Evolutionary conservation across 2,113 vertebrate species (phyloP), one percentile per base, ranked within the genome.

Genomic region (Hippolais icterina): DNA sequence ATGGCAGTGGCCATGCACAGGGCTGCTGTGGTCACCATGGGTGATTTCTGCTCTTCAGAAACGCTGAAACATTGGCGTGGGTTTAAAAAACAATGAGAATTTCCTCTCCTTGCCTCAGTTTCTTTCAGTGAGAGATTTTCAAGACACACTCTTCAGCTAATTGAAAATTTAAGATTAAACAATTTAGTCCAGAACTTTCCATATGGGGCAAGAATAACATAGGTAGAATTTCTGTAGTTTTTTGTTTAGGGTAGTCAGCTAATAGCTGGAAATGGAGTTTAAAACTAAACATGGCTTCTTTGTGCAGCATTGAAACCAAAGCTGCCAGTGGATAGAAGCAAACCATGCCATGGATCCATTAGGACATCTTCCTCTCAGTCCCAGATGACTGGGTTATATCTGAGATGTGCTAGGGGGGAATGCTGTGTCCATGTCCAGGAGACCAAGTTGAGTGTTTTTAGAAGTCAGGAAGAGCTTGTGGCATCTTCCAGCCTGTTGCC

Each of bases 331-430:
- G 41, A 14, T 29, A 44, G 71, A 21, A 14, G 9, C 17, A 4
- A 2, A 42, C 37, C 28, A 6, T 42, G 44, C 41, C 25, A 13
- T 0, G 0, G 15, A 13, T 64, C 50, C 28, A 1, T 49, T 35
- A 8, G 69, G 42, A 61, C 10, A 12, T 24, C 22, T 42, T 52
- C 49, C n/a, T 42, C 20, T 65, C 31, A 11, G 6, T 21, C n/a
- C 47, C 41, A 12, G 1, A 1, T 41, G 16, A 2, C 6, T 29
- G 90, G 15, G 6, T 15, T 56, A 0, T 42, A 1, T 5, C 23
- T 50, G 68, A 31, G 76, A 12, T 4, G 11, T 63, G 31, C 24
- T 37, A 65, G 22, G 24, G 9, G 7, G 2, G 2, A 27, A 9
- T 11, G 41, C 54, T 42, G 9, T 5, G 15, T 4, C 2, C 2